Evolutionary conservation across 2,888 invertebrate genomes (phyloP), one percentile per base, ranked within the genome.

Genomic region (Dinocampus coccinellae): DNA sequence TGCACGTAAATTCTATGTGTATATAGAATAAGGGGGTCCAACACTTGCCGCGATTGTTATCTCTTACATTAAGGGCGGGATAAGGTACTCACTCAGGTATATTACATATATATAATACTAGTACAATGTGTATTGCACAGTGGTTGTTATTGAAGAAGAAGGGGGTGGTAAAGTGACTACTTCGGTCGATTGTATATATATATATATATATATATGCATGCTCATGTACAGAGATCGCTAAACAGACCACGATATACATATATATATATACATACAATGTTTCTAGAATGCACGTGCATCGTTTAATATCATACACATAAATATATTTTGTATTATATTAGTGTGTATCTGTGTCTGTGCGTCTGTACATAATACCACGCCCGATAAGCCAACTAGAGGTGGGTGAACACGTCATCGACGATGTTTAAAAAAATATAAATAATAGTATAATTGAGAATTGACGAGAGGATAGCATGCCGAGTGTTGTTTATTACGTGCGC

Each of bases 371-470:
- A 24, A 47, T 10, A 24, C n/a, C 7, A 63, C 29, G 39, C 20
- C 29, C 10, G 63, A 63, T 63, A 63, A 63, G 63, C 52, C 7
- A 16, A 33, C 13, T 6, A 16, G 58, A 60, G 58, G 58, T 63
- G 55, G 64, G 65, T 33, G 60, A 69, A 34, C 42, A 64, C 73
- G 75, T 69, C 78, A 75, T 76, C 76, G 74, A 77, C 75, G 69
- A 77, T 73, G 78, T 76, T 77, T 78, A 74, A 81, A 74, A 58
- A 74, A 79, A 79, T 77, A 80, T 78, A 80, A 80, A 80, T 82
- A 80, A 82, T 77, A 78, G 75, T 79, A 74, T 83, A 81, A 82
- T 83, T 81, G 80, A 79, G 79, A 82, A 83, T 82, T 83, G 81
- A 83, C 81, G 81, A 80, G 80, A 80, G 81, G 74, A 79, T 82